Base-by-base conservation (phyloP, 2,888 invertebrate genomes). In the Drosophila bunnanda region DNA sequence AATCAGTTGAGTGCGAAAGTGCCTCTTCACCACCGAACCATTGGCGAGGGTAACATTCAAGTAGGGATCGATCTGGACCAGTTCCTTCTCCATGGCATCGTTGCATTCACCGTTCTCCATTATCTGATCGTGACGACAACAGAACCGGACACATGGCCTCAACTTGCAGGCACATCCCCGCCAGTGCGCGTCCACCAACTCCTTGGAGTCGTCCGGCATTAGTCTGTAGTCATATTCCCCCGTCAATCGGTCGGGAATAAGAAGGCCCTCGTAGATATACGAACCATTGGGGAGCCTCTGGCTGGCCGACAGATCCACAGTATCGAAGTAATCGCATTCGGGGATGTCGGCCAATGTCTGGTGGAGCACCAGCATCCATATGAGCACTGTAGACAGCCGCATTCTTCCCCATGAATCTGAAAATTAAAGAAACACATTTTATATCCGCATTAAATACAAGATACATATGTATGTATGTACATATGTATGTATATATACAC, bases 131-230 rank as follows among this genome's bases (percentile, higher is more conserved):
- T 54, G 75, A 6, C 57, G 54, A 25, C 90, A 89, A 55, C 90
- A 90, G 25, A 89, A 77, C 15, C 91, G 83, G 1, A 92, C 76
- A 61, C 92, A 92, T 0, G 84, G 48, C 61, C 78, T 89, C 4
- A 91, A 32, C 20, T 78, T n/a, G 61, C 90, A 90, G 9, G 81
- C 69, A 50, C 91, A 91, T 8, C 90, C 90, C 9, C 89, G 76
- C 9, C 72, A 39, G 66, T 85, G 81, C 9, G 20, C 56, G 1
- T 28, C 2, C 13, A 64, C 66, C 25, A 25, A 2, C 25, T 50
- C 66, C 4, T 4, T 38, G 7, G 54, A 32, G n/a, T 53, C 43
- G 28, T 69, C 54, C 9, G 36, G 48, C 2, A 61, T 30, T 7
- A 68, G 36, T 4, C 36, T 60, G 34, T 77, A 79, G 34, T 81